A percentile compares a stretch with the other conserved stretches of the same genome.
Conservation (phyloP, 2,888 invertebrate genomes). For the Microchrysa polita region DNA sequence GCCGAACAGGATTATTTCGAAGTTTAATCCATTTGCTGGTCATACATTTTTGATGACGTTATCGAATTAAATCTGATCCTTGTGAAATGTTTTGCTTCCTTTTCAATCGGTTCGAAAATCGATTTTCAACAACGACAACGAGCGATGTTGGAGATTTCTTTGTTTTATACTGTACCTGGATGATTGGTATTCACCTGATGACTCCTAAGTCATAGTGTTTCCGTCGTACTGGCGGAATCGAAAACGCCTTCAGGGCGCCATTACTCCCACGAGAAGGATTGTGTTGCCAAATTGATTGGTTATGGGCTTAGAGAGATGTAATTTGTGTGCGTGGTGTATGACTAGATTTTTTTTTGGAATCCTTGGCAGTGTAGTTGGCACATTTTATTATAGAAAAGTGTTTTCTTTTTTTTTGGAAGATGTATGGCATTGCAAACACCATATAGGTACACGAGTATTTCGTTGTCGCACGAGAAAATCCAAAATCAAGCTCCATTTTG, state of each 20-base stretch:
- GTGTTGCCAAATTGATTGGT: conserved; percentile 44
- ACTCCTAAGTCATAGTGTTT: too few species aligned
- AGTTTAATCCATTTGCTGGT: conserved; percentile 54
- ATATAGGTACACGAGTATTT: too few species aligned
- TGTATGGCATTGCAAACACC: too few species aligned
- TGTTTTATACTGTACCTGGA: conserved; percentile 1
- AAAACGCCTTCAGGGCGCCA: conserved; percentile 16
- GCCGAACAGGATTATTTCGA: conserved; percentile 49
- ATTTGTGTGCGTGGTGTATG: too few species aligned
- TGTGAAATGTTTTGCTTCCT: background rate
- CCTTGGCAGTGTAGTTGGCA: background rate
- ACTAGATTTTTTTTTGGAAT: background rate
- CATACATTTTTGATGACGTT: conserved; percentile 53
- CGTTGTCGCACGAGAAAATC: background rate
- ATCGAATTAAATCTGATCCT: conserved; percentile 32
- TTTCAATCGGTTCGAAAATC: conserved; percentile 24
- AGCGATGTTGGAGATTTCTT: conserved; percentile 35
- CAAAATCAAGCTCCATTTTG: background rate
- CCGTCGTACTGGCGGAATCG: background rate
- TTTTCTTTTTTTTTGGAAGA: background rate
- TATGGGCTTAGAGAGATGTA: conserved; percentile 35
- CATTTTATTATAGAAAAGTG: background rate
- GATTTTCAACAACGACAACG: conserved; percentile 20
- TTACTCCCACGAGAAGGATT: conserved; percentile 30
- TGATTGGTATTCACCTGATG: background rate